These are phyloP conservation scores for Phocoena phocoena DNA, from an alignment of 2,113 vertebrate species.

Conservation along the genomic window DNA sequence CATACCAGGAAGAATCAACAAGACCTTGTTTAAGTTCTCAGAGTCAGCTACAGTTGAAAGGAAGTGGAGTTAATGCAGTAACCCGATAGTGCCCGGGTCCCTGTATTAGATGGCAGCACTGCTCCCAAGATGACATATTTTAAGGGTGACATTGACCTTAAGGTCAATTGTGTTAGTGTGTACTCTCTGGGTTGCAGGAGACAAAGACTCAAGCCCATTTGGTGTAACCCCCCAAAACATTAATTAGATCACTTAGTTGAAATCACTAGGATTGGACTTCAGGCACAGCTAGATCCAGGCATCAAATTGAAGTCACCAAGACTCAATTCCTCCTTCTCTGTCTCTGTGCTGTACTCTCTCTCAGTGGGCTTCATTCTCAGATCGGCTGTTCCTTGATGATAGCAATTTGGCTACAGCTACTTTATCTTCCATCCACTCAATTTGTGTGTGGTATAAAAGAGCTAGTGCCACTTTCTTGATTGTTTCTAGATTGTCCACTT, in stretches of 20 bases:
- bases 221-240: not conserved
- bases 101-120: not conserved
- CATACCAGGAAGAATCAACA: slow-evolving; percentile 49
- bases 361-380: not conserved
- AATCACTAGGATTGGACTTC: not conserved
- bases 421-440: not conserved
- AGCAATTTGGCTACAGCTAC: not conserved
- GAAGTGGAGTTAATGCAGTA: not conserved
- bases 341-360: not conserved
- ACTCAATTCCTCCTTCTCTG: not conserved
- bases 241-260: not conserved
- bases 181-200: not conserved
- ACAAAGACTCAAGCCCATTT: not conserved
- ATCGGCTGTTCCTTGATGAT: not conserved
- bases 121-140: not conserved
- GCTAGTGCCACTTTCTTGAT: not conserved
- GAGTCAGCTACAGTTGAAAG: not conserved
- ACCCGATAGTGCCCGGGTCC: not conserved
- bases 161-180: not conserved
- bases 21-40: slow-evolving; percentile 27
- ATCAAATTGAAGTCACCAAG: not conserved
- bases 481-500: not conserved
- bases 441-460: not conserved
- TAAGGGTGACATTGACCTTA: not conserved
- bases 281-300: slow-evolving; percentile 32